Evolutionary conservation across 2,888 invertebrate genomes (phyloP), one percentile per base, ranked within the genome.

Genomic region (Tortricodes alternella): DNA sequence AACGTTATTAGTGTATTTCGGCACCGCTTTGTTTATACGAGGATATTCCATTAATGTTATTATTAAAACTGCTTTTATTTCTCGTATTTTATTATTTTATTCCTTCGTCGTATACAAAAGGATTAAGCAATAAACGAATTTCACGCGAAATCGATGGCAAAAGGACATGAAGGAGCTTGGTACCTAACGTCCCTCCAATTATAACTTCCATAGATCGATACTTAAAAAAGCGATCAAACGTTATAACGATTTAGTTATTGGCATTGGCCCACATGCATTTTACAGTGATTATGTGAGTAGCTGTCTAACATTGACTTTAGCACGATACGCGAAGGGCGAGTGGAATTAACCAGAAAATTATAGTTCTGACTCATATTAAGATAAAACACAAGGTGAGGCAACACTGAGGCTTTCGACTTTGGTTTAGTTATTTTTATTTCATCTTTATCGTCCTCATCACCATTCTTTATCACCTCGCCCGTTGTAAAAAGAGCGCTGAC

Each of bases 361-460:
- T 61, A 11, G 29, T 23, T 61, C 66, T 78, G 84, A 84, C 76
- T 84, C 84, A 84, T 70, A 71, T 83, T 75, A 67, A 83, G 85
- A 85, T 84, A 82, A 80, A 77, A 66, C 73, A 76, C 84, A 85
- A 85, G 85, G 85, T 65, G 72, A 46, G 49, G 32, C 43, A 46
- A 49, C 21, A 50, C 63, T 56, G 57, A 59, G 9, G 53, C 60
- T 73, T 43, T 50, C 62, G 60, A 76, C 61, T 61, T 64, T 34
- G 52, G 37, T 32, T 13, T 11, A 37, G 7, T 37, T 37, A 15
- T 32, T 18, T 1, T 18, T n/a, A 18, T n/a, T 37, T 1, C 2
- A 24, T 9, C n/a, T n/a, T n/a, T n/a, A n/a, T n/a, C n/a, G n/a
- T n/a, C n/a, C n/a, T n/a, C n/a, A n/a, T n/a, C n/a, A n/a, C n/a